Evolutionary conservation across 1,140 invertebrate genomes (phyloP).

Genomic region (Fopius arisanus): DNA sequence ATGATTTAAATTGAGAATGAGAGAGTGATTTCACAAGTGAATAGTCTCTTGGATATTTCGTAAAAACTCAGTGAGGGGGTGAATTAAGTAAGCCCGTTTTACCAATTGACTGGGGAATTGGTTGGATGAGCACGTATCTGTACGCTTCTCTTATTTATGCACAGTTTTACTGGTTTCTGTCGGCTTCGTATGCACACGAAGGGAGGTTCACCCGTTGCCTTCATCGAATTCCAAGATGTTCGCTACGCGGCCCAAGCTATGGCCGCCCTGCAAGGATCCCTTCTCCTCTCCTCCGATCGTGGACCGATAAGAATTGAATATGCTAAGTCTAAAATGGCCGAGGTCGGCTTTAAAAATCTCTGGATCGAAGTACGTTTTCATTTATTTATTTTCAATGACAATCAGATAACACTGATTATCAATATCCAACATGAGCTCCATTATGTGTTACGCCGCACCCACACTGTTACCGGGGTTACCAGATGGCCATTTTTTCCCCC

Average conservation of each 20-base stretch:
- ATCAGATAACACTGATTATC: constrained; percentile 8
- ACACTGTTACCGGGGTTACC: too few species aligned
- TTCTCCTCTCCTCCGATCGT: constrained; percentile 92
- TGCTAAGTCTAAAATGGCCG: constrained; percentile 96
- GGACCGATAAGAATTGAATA: constrained; percentile 98
- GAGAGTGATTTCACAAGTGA: too few species aligned
- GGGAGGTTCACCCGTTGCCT: constrained; percentile 90
- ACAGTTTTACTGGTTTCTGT: constrained; percentile 95
- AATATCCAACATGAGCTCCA: neutral
- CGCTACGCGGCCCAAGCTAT: constrained; percentile 89
- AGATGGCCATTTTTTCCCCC: too few species aligned
- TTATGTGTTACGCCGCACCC: neutral
- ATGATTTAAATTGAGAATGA: too few species aligned
- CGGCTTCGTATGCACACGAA: constrained; percentile 97
- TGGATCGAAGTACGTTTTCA: constrained; percentile 65
- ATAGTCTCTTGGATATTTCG: too few species aligned
- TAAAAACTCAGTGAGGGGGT: too few species aligned
- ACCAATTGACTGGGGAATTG: too few species aligned
- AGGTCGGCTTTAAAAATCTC: constrained; percentile 71
- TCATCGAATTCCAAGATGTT: constrained; percentile 95
- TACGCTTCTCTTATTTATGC: constrained; percentile 68
- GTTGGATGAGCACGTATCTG: constrained; percentile 49
- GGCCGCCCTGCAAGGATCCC: constrained; percentile 90
- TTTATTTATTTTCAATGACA: constrained; percentile 39
- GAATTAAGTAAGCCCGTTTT: too few species aligned